A percentile compares a stretch with the other conserved stretches of the same genome.
phyloP scores from a whole-genome alignment of 2,888 invertebrate species.

The Chamaedrilus cognettii region DNA sequence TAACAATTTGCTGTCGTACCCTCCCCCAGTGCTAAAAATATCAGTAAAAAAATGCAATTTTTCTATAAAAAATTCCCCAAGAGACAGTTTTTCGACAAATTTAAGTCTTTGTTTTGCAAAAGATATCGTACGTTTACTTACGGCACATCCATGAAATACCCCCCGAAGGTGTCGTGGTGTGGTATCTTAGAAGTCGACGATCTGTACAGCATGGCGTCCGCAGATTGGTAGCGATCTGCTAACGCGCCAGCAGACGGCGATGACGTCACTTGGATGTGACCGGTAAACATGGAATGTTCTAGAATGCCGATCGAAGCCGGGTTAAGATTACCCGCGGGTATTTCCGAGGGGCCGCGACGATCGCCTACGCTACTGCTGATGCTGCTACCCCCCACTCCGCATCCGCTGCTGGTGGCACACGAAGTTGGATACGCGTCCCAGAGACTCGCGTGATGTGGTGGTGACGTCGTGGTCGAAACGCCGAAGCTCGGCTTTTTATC shows the following conservation, averaged over 20 bases:
- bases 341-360: constrained; percentile 2
- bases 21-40: too few relatives aligned
- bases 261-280: neutral
- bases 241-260: neutral
- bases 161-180: neutral
- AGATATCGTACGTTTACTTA: too few relatives aligned
- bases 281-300: constrained; percentile 14
- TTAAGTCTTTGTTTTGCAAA: too few relatives aligned
- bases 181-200: neutral
- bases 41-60: too few relatives aligned
- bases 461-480: neutral
- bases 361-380: neutral
- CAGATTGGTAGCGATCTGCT: neutral
- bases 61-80: too few relatives aligned
- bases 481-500: neutral
- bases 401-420: neutral
- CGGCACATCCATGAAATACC: constrained; percentile 22
- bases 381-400: neutral
- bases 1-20: too few relatives aligned
- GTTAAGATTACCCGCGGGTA: constrained; percentile 10
- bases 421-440: constrained; percentile 28
- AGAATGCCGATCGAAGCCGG: constrained; percentile 4
- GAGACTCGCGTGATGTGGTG: neutral
- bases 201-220: constrained; percentile 8
- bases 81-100: too few relatives aligned